These are phyloP conservation scores for Taenaris catops DNA, from an alignment of 2,888 invertebrate species.

Conservation along the genomic window DNA sequence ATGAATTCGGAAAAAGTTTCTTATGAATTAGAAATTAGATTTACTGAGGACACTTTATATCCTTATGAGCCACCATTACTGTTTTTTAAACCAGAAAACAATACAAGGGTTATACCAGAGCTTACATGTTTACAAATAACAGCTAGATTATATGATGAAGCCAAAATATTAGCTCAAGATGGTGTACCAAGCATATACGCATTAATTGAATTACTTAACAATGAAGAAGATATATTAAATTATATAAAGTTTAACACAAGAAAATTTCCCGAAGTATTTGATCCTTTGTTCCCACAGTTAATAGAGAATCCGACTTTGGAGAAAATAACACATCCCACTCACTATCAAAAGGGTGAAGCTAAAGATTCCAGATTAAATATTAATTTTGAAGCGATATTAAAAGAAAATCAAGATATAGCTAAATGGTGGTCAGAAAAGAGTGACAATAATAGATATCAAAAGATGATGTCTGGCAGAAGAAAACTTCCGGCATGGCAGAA, in stretches of 20 bases:
- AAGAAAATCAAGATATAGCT: slow-evolving; percentile 82
- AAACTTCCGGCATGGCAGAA: slow-evolving; percentile 87
- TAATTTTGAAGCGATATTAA: slow-evolving; percentile 73
- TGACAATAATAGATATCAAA: slow-evolving; percentile 81
- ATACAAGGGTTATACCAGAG: slow-evolving; percentile 79
- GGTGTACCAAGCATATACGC: slow-evolving; percentile 87
- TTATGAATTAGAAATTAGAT: slow-evolving; percentile 87
- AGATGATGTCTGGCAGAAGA: slow-evolving; percentile 82
- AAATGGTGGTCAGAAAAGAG: slow-evolving; percentile 81
- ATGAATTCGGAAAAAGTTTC: slow-evolving; percentile 52
- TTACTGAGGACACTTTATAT: slow-evolving; percentile 84
- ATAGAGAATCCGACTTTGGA: slow-evolving; percentile 47
- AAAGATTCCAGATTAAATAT: slow-evolving; percentile 71
- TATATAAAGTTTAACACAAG: slow-evolving; percentile 78
- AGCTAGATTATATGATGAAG: slow-evolving; percentile 84
- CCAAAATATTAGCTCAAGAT: slow-evolving; percentile 80
- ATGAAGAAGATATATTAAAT: slow-evolving; percentile 82
- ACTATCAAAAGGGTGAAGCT: slow-evolving; percentile 82
- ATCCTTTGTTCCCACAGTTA: slow-evolving; percentile 81
- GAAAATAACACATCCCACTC: slow-evolving; percentile 72
- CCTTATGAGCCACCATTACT: slow-evolving; percentile 87
- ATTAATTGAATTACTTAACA: slow-evolving; percentile 84
- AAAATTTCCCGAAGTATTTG: slow-evolving; percentile 72
- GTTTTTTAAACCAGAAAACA: slow-evolving; percentile 82
- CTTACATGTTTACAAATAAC: slow-evolving; percentile 83